These are phyloP conservation scores for Lethenteron reissneri DNA, from an alignment of 2,113 vertebrate species.

Conservation along the genomic window DNA sequence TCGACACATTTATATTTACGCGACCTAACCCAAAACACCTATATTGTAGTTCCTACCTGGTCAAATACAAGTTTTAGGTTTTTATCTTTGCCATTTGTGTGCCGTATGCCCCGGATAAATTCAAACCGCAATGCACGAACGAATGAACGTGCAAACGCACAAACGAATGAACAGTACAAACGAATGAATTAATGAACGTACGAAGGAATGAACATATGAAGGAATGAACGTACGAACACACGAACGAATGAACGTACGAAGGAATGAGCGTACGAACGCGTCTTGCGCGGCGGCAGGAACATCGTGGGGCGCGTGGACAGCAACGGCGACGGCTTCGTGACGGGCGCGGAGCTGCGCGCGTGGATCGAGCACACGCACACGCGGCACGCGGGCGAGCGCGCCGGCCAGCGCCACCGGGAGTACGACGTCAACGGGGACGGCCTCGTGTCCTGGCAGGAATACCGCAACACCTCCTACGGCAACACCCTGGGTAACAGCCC, in stretches of 20 bases:
- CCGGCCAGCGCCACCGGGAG: constrained; percentile 36
- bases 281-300: constrained; percentile 20
- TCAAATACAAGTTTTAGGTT: too few relatives aligned
- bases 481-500: constrained; percentile 32
- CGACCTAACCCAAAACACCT: too few relatives aligned
- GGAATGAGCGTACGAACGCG: not conserved
- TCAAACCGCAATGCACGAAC: too few relatives aligned
- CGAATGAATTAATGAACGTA: not conserved
- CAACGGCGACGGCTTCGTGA: constrained; percentile 36
- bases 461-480: constrained; percentile 45
- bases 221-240: too few relatives aligned
- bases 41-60: too few relatives aligned
- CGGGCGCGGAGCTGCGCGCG: constrained; percentile 36
- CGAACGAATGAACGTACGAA: not conserved
- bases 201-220: not conserved
- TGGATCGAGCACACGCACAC: constrained; percentile 45
- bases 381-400: constrained; percentile 33
- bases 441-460: constrained; percentile 47
- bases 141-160: too few relatives aligned
- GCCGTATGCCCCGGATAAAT: too few relatives aligned
- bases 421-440: constrained; percentile 37
- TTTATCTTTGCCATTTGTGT: too few relatives aligned
- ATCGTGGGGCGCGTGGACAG: constrained; percentile 43
- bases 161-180: too few relatives aligned
- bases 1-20: too few relatives aligned